Conservation (phyloP, 2,113 vertebrate species). For the Sceloporus tristichus region DNA sequence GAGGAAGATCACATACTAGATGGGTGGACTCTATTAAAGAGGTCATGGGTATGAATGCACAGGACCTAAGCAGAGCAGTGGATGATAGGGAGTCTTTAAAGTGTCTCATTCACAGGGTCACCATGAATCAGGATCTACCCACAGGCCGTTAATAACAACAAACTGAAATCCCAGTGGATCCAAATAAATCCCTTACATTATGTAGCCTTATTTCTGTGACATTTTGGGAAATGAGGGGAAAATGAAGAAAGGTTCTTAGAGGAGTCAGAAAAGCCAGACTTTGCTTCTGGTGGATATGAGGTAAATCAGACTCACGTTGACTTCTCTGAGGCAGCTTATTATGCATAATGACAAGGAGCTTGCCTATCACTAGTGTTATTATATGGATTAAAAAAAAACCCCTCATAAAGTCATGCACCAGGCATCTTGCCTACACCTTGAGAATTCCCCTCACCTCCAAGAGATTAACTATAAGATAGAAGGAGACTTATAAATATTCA, state of each 20-base stretch:
- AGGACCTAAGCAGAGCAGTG: too few species aligned
- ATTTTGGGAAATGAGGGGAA: too few species aligned
- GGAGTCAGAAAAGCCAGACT: background rate
- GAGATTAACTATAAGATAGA: slow-evolving; percentile 21
- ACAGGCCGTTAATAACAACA: too few species aligned
- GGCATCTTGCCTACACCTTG: background rate
- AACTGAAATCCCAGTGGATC: background rate
- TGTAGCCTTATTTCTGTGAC: too few species aligned
- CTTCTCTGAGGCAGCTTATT: background rate
- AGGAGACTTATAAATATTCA: slow-evolving; percentile 11
- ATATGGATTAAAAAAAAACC: background rate
- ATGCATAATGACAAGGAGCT: background rate
- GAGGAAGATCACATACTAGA: too few species aligned
- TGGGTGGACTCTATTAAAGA: too few species aligned
- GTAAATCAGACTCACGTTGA: background rate
- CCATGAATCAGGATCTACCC: too few species aligned
- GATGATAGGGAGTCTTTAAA: too few species aligned
- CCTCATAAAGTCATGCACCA: slow-evolving; percentile 17
- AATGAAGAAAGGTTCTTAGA: background rate
- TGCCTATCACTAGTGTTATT: background rate
- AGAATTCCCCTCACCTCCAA: background rate
- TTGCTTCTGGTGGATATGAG: background rate
- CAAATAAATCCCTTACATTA: background rate
- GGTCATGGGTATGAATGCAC: too few species aligned
- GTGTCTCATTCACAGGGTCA: too few species aligned